Conservation (phyloP, 35 echinoderm and acorn worm genomes). For the Holothuria glaberrima region DNA sequence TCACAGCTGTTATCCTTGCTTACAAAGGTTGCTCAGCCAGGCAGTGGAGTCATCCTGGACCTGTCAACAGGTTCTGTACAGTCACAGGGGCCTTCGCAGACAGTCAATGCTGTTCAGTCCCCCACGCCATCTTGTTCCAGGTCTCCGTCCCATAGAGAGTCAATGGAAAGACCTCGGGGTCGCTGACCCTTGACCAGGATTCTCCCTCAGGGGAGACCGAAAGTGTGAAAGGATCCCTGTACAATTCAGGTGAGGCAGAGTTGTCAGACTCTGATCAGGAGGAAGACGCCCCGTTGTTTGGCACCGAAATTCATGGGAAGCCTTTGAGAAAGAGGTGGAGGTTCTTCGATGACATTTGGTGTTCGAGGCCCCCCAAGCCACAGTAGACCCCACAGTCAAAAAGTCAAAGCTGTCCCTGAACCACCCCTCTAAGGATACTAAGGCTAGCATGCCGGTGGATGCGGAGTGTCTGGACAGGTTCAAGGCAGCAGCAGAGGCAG, state of each 20-base stretch:
- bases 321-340: neutral
- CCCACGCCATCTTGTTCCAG: neutral
- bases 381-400: neutral
- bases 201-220: neutral
- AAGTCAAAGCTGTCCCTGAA: slow-evolving; percentile 17
- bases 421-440: neutral
- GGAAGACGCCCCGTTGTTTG: neutral
- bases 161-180: neutral
- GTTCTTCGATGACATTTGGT: neutral
- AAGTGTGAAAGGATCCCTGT: neutral
- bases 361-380: neutral
- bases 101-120: neutral
- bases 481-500: neutral
- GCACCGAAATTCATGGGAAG: neutral
- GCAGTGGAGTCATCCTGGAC: neutral
- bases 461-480: neutral
- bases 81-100: neutral
- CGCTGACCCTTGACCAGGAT: neutral
- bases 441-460: neutral
- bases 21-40: neutral
- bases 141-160: neutral
- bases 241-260: neutral
- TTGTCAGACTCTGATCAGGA: neutral
- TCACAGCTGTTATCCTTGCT: neutral
- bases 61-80: neutral